phyloP scores from a whole-genome alignment of 2,888 invertebrate species.

The Himalopsyche kuldschensis region DNA sequence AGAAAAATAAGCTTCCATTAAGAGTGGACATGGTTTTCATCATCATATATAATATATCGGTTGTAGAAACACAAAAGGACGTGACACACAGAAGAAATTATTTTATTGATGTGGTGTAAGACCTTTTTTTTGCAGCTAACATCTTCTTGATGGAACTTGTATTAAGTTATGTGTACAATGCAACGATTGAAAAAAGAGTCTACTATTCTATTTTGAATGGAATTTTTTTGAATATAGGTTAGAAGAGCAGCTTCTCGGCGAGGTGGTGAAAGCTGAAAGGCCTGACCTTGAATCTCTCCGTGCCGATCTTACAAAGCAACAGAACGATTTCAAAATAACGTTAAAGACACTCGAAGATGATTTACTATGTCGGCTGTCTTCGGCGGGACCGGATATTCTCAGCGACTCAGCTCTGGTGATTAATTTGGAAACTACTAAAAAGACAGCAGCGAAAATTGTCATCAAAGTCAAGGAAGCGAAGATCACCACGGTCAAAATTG shows the following conservation, averaged over 20 bases:
- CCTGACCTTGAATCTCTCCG: constrained; percentile 87
- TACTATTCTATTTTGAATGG: no score
- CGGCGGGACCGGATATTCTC: constrained; percentile 89
- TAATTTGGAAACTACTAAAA: constrained; percentile 91
- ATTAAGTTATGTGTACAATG: no score
- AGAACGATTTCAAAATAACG: constrained; percentile 92
- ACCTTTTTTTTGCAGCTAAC: no score
- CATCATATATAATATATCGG: no score
- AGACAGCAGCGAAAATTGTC: constrained; percentile 88
- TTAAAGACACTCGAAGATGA: constrained; percentile 91
- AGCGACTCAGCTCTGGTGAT: constrained; percentile 88
- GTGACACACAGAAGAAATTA: no score
- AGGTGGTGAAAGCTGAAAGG: constrained; percentile 90
- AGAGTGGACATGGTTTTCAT: no score
- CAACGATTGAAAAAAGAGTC: no score
- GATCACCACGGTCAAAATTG: constrained; percentile 83
- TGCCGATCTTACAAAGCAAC: constrained; percentile 83
- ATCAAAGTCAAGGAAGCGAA: constrained; percentile 85
- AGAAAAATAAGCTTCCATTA: no score
- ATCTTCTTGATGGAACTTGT: no score
- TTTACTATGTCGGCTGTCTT: constrained; percentile 79
- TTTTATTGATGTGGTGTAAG: no score
- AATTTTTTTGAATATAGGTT: constrained; percentile 51
- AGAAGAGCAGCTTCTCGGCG: constrained; percentile 90
- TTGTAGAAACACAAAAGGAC: no score